Conservation (phyloP, 1,140 invertebrate species). For the Anthonomus grandis region DNA sequence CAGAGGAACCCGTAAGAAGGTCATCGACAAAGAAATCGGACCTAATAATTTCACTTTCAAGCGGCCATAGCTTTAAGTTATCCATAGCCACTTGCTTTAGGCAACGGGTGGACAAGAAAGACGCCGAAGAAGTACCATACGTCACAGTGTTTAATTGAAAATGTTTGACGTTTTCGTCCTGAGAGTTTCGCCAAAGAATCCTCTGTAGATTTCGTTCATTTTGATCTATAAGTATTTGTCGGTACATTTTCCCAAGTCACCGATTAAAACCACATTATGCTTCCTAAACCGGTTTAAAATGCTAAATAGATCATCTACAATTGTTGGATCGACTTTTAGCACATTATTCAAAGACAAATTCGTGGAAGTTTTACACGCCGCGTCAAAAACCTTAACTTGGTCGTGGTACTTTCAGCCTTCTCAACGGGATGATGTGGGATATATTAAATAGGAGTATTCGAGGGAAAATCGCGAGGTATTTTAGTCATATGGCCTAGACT, state of each 20-base stretch:
- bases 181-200: slow-evolving; percentile 45
- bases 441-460: slow-evolving; percentile 16
- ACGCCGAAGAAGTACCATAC: slow-evolving; percentile 40
- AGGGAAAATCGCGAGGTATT: slow-evolving; percentile 4
- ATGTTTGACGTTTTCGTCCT: slow-evolving; percentile 28
- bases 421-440: slow-evolving; percentile 47
- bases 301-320: slow-evolving; percentile 38
- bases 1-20: slow-evolving; percentile 30
- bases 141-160: slow-evolving; percentile 46
- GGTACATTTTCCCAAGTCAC: slow-evolving; percentile 49
- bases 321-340: slow-evolving; percentile 34
- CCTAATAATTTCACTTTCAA: slow-evolving; percentile 25
- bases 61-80: slow-evolving; percentile 19
- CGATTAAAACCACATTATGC: slow-evolving; percentile 36
- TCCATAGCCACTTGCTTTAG: slow-evolving; percentile 28
- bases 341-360: slow-evolving; percentile 36
- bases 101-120: slow-evolving; percentile 37
- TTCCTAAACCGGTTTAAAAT: slow-evolving; percentile 41
- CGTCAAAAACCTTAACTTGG: slow-evolving; percentile 34
- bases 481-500: slow-evolving; percentile 44
- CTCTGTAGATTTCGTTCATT: slow-evolving; percentile 40
- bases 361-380: slow-evolving; percentile 29
- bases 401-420: slow-evolving; percentile 38
- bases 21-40: slow-evolving; percentile 44
- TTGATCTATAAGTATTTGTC: slow-evolving; percentile 41